These are phyloP conservation scores for Microplitis deprimator DNA, from an alignment of 2,888 invertebrate species.

Conservation along the genomic window DNA sequence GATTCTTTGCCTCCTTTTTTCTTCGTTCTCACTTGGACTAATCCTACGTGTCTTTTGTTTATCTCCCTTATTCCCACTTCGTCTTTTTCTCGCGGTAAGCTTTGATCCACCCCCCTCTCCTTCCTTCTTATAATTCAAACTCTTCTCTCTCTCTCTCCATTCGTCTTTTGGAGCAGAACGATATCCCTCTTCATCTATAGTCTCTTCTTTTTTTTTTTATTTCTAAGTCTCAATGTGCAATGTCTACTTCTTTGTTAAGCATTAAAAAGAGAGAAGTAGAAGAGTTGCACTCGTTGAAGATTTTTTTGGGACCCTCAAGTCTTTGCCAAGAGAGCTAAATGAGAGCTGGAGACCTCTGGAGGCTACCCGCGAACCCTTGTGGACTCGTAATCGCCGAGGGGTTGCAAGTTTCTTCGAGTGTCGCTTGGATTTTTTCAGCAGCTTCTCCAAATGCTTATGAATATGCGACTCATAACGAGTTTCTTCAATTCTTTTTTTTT, in stretches of 20 bases:
- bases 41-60: slow-evolving; percentile 17
- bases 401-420: slow-evolving; percentile 41
- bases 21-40: slow-evolving; percentile 26
- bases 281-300: slow-evolving; percentile 27
- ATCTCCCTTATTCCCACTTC: slow-evolving; percentile 16
- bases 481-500: slow-evolving; percentile 5
- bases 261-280: slow-evolving; percentile 11
- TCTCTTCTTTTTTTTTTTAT: slow-evolving; percentile 24
- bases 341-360: slow-evolving; percentile 68
- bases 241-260: slow-evolving; percentile 34
- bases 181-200: slow-evolving; percentile 32
- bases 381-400: slow-evolving; percentile 36
- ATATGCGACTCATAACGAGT: background rate
- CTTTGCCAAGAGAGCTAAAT: slow-evolving; percentile 44
- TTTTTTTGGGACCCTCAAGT: slow-evolving; percentile 29
- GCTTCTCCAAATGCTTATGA: slow-evolving; percentile 5
- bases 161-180: slow-evolving; percentile 37
- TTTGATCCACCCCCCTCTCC: slow-evolving; percentile 49
- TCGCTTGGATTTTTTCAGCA: slow-evolving; percentile 21
- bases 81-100: slow-evolving; percentile 40
- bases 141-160: slow-evolving; percentile 38
- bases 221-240: slow-evolving; percentile 29
- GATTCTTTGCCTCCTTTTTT: slow-evolving; percentile 27
- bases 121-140: slow-evolving; percentile 42
- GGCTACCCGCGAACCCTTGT: slow-evolving; percentile 38